Evolutionary conservation across 2,113 vertebrate genomes (phyloP).

Genomic region (Cheirogaleus medius): DNA sequence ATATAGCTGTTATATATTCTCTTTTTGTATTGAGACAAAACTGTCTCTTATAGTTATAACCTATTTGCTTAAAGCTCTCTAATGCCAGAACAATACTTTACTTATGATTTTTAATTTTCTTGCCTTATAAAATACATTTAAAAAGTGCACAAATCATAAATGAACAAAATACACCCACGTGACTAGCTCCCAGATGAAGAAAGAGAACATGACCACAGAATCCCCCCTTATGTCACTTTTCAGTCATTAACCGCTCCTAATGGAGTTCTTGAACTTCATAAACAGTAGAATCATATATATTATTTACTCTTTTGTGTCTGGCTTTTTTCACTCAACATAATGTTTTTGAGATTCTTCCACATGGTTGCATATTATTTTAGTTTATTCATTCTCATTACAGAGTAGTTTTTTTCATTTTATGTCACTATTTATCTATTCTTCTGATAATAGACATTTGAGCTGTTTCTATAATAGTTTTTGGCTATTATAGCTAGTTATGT

Average conservation of each 20-base stretch:
- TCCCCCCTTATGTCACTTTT: neutral
- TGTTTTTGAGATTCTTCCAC: neutral
- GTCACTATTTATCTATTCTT: neutral
- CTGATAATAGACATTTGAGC: neutral
- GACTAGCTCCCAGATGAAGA: neutral
- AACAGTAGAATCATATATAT: neutral
- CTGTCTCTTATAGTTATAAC: neutral
- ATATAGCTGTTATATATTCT: neutral
- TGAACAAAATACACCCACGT: neutral
- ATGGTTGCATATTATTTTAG: neutral
- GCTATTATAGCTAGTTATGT: too few relatives aligned
- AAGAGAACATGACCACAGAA: neutral
- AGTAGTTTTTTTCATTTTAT: neutral
- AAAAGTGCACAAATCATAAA: neutral
- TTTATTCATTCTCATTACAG: neutral
- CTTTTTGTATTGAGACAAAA: neutral
- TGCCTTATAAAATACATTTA: neutral
- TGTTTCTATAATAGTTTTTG: neutral
- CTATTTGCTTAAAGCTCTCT: neutral
- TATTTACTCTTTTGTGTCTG: neutral
- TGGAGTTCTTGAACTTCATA: neutral
- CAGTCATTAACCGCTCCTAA: neutral
- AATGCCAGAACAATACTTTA: neutral
- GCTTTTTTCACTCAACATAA: neutral
- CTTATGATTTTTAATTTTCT: neutral